A percentile compares a stretch with the other conserved stretches of the same genome.
phyloP scores from a whole-genome alignment of 1,140 invertebrate genomes.

The Tetramorium simillimum region DNA sequence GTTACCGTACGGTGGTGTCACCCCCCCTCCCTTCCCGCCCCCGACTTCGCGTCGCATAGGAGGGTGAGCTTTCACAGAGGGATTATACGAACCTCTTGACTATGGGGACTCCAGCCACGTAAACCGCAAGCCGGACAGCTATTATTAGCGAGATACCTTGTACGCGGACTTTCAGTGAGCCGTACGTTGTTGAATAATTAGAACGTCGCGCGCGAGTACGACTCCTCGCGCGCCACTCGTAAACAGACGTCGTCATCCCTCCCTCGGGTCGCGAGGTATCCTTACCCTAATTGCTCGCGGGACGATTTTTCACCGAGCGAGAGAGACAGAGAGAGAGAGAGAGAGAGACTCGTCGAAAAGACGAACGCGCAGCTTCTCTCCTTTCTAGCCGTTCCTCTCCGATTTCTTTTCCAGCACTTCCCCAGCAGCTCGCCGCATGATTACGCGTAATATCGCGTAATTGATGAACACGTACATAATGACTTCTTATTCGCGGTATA shows the following conservation, averaged over 20 bases:
- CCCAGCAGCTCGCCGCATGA: constrained; percentile 22
- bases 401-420: constrained; percentile 7
- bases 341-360: background rate
- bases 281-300: constrained; percentile 43
- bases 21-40: background rate
- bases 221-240: constrained; percentile 46
- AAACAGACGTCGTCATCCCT: constrained; percentile 52
- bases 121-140: constrained; percentile 82
- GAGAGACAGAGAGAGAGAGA: background rate
- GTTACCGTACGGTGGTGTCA: constrained; percentile 69
- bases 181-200: constrained; percentile 79
- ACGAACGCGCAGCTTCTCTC: background rate
- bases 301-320: background rate
- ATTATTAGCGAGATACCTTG: constrained; percentile 81
- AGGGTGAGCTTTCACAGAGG: constrained; percentile 81
- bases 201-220: constrained; percentile 69
- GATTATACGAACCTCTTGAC: constrained; percentile 82
- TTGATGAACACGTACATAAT: constrained; percentile 55
- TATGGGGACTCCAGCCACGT: constrained; percentile 73
- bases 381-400: background rate
- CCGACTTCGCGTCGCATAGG: constrained; percentile 74
- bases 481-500: constrained; percentile 29
- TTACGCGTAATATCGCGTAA: constrained; percentile 53
- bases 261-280: background rate
- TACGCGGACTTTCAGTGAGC: constrained; percentile 65